Base-by-base conservation (phyloP, 1,140 invertebrate genomes). In the Drosophila saltans region DNA sequence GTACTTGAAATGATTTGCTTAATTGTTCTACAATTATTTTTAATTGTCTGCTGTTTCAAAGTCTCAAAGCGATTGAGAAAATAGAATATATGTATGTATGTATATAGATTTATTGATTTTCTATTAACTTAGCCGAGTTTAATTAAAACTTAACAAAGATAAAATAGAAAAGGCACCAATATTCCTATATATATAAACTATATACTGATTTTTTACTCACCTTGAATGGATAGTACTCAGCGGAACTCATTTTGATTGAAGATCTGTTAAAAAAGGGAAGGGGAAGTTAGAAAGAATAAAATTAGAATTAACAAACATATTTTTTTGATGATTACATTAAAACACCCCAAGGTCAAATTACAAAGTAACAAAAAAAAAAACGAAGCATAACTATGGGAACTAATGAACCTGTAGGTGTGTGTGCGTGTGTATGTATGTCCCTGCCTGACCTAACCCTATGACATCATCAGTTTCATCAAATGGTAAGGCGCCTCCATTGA, bases 201-300 rank as follows among this genome's bases (percentile, higher is more conserved):
- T 16, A 16, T 16, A 0, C 16, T 16, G 16, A 16, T 16, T 16
- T 16, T 16, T n/a, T 6, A 90, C 80, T 91, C 68, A 92, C 91
- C 89, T 92, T 92, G 91, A 92, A 92, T 81, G 91, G 91, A 74
- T 92, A 92, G 79, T 92, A 92, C 72, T 92, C 91, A 66, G 91
- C 91, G 69, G 91, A 92, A 71, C 91, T 92, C 91, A 92, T 92
- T 79, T 73, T 69, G 65, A 28, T 72, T 81, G 80, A 61, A 83
- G 73, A 80, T 82, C 83, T 86, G 80, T 83, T 52, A 21, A 86
- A 83, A 63, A 36, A 36, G 33, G 1, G 6, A 36, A 36, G 62
- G 69, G 41, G 64, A 62, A 74, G 81, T 33, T 69, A 43, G 65
- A 43, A 69, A 71, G 57, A 1, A 41, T 59, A 78, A 61, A 66